A percentile compares a stretch with the other conserved stretches of the same genome.
phyloP scores from a whole-genome alignment of 2,113 vertebrate species.

The Albula goreensis region DNA sequence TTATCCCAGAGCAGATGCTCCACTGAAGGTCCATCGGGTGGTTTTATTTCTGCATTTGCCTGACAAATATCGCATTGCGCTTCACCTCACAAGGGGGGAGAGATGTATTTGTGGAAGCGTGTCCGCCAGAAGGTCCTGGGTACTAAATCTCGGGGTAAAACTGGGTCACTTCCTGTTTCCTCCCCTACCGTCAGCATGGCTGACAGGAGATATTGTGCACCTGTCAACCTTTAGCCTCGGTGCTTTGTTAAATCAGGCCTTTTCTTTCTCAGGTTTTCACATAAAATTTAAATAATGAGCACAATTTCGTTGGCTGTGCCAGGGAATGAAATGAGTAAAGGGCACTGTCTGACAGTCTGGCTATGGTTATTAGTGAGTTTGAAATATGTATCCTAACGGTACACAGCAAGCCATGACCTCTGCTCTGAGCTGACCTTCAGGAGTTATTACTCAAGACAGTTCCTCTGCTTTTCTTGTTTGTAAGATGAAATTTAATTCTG shows the following conservation, averaged over 20 bases:
- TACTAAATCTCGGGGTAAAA: neutral
- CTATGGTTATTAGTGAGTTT: neutral
- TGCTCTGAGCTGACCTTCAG: neutral
- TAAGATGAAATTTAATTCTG: neutral
- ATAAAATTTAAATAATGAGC: constrained; percentile 15
- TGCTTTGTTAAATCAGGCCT: neutral
- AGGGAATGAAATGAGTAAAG: neutral
- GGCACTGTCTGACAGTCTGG: neutral
- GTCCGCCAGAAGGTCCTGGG: neutral
- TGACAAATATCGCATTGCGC: too few relatives aligned
- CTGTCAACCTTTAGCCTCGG: neutral
- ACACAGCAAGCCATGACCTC: neutral
- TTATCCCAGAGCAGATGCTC: neutral
- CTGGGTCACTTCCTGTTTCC: neutral
- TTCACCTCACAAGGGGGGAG: neutral
- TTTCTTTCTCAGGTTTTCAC: neutral
- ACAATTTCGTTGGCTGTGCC: neutral
- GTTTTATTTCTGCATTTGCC: neutral
- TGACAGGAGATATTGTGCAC: neutral
- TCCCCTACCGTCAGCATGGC: neutral
- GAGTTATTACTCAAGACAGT: neutral
- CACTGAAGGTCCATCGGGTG: neutral
- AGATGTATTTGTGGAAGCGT: neutral
- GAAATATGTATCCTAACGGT: neutral
- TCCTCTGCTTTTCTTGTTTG: neutral